Evolutionary conservation across 2,888 invertebrate species (phyloP), one percentile per base, ranked within the genome.

Genomic region (Sialis fuliginosa): DNA sequence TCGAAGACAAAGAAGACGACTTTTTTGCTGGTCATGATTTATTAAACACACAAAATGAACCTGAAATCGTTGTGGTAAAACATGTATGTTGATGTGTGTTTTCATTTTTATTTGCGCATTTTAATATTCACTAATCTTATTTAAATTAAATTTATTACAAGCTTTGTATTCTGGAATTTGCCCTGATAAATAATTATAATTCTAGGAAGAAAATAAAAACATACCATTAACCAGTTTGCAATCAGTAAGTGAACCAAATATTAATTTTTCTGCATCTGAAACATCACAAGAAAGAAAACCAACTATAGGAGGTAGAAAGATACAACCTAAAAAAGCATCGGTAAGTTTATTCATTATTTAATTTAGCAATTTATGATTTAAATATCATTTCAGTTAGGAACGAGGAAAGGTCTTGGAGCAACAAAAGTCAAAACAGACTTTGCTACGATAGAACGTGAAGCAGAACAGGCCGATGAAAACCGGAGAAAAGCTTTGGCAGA

Each of bases 371-470:
- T 2, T 22, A 22, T 22, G 22, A 4, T 31, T 13, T 9, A 5
- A 31, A 42, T 45, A 50, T 41, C 47, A 46, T 49, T 54, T n/a
- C 54, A 89, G 89, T 60, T 90, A 56, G 92, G 91, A 9, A 80
- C 76, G 0, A 90, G 88, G 53, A 93, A 90, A 61, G 80, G 85
- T 39, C 68, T 97, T 46, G 97, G 97, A 44, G 98, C 97, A 10
- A 93, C 91, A 45, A 88, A 89, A 63, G 91, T 97, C 31, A 85
- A 85, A 57, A 79, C 91, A 4, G 91, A 96, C 67, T 98, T 98
- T 64, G 88, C 87, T 12, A 95, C 93, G 60, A 79, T 97, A 50
- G 96, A 97, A 66, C 79, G 82, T 52, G 85, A 88, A 58, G 95
- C 93, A 6, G 81, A 82, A 57, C 73, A 86, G 64, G 80, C 84